A percentile compares a stretch with the other conserved stretches of the same genome.
These are phyloP conservation scores for Danio jaintianensis DNA, from an alignment of 2,797 vertebrate genomes.

Conservation along the genomic window DNA sequence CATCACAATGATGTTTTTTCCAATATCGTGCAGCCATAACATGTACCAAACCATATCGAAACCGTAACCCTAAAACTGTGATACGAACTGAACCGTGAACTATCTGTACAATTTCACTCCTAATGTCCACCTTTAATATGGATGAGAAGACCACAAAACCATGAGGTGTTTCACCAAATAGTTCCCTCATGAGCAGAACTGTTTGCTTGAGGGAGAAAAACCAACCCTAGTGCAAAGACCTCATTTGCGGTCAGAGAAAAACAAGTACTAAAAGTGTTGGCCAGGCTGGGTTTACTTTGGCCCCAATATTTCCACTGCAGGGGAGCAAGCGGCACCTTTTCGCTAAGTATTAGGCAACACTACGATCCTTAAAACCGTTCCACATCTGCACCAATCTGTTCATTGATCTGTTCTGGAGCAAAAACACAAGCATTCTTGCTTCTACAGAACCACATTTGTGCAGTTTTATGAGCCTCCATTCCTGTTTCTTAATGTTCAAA, in stretches of 20 bases:
- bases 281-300: slow-evolving; percentile 51
- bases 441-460: neutral
- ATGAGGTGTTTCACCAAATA: slow-evolving; percentile 26
- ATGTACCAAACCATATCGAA: too few species aligned
- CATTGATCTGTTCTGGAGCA: neutral
- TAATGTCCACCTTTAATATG: neutral
- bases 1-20: too few species aligned
- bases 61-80: too few species aligned
- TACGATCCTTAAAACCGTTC: slow-evolving; percentile 1
- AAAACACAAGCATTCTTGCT: slow-evolving; percentile 3
- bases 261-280: slow-evolving; percentile 45
- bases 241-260: slow-evolving; percentile 44
- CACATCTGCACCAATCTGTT: neutral
- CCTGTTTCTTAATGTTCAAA: slow-evolving; percentile 16
- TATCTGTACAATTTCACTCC: too few species aligned
- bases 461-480: slow-evolving; percentile 15
- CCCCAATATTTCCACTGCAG: slow-evolving; percentile 35
- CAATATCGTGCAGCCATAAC: too few species aligned
- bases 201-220: slow-evolving; percentile 48
- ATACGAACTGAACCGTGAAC: too few species aligned
- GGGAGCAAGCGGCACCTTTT: slow-evolving; percentile 39
- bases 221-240: slow-evolving; percentile 32
- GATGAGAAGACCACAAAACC: slow-evolving; percentile 33
- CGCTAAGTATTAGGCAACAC: slow-evolving; percentile 36
- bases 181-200: slow-evolving; percentile 14